phyloP scores from a whole-genome alignment of 2,888 invertebrate species.

The Cheilosia grossa region DNA sequence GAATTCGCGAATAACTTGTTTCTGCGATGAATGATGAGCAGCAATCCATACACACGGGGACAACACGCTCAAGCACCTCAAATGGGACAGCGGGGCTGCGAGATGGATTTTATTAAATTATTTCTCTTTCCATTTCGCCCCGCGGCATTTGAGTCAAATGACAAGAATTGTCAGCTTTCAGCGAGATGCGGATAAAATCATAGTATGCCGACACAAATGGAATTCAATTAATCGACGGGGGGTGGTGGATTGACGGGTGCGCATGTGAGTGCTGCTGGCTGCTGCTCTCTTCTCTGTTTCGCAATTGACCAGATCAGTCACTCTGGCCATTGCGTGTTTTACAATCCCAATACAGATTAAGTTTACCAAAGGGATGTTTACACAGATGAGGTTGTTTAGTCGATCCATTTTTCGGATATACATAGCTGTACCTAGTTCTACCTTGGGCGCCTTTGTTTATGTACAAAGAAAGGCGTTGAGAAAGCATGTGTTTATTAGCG shows the following conservation, averaged over 20 bases:
- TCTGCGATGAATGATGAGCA: constrained; percentile 30
- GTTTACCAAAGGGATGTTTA: constrained; percentile 24
- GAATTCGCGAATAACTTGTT: constrained; percentile 51
- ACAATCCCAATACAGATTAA: not conserved
- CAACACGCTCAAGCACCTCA: constrained; percentile 1
- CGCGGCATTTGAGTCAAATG: constrained; percentile 41
- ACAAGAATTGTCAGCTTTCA: constrained; percentile 47
- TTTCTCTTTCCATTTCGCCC: constrained; percentile 1
- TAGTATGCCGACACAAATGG: constrained; percentile 26
- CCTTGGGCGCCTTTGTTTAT: constrained; percentile 46
- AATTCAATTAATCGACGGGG: constrained; percentile 49
- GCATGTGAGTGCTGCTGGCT: not conserved
- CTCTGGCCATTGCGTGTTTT: not conserved
- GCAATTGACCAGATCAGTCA: not conserved
- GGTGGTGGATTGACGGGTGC: not conserved
- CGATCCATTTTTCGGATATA: not conserved
- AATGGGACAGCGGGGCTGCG: not conserved
- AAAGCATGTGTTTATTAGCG: too few species aligned
- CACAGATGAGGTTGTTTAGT: constrained; percentile 4
- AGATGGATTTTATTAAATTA: constrained; percentile 27
- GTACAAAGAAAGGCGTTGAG: not conserved
- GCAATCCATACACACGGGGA: constrained; percentile 18
- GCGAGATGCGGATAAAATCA: constrained; percentile 48
- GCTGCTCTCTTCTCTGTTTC: too few species aligned
- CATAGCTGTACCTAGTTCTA: not conserved